A percentile compares a stretch with the other conserved stretches of the same genome.
phyloP scores from a whole-genome alignment of 2,797 vertebrate species.

The Lagodon rhomboides region DNA sequence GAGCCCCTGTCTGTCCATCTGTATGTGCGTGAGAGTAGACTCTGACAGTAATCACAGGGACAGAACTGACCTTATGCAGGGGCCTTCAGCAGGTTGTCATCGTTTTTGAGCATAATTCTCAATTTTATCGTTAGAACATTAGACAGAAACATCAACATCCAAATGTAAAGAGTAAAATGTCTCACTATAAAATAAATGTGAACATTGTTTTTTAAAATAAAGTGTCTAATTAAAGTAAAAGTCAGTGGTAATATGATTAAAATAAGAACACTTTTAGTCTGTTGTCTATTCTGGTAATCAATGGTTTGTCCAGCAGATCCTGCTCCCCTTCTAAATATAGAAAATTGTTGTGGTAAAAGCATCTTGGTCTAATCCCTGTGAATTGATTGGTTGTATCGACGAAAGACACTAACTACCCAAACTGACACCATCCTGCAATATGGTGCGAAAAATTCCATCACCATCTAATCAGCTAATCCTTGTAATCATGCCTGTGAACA shows the following conservation, averaged over 20 bases:
- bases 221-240: no score
- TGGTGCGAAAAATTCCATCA: not conserved
- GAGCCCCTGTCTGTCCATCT: slow-evolving; percentile 43
- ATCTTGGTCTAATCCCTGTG: not conserved
- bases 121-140: not conserved
- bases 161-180: not conserved
- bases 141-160: not conserved
- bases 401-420: not conserved
- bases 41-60: slow-evolving; percentile 18
- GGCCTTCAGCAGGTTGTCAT: not conserved
- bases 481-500: not conserved
- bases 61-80: not conserved
- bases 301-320: not conserved
- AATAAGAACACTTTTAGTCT: not conserved
- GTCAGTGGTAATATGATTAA: no score
- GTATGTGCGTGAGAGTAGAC: slow-evolving; percentile 13
- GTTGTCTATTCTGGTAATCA: not conserved
- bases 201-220: no score
- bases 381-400: not conserved
- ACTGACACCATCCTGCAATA: not conserved
- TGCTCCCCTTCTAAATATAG: not conserved
- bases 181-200: not conserved
- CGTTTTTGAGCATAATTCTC: not conserved
- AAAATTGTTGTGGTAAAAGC: not conserved
- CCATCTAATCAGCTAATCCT: not conserved